Evolutionary conservation across 2,113 vertebrate species (phyloP).

Genomic region (Camelus dromedarius): DNA sequence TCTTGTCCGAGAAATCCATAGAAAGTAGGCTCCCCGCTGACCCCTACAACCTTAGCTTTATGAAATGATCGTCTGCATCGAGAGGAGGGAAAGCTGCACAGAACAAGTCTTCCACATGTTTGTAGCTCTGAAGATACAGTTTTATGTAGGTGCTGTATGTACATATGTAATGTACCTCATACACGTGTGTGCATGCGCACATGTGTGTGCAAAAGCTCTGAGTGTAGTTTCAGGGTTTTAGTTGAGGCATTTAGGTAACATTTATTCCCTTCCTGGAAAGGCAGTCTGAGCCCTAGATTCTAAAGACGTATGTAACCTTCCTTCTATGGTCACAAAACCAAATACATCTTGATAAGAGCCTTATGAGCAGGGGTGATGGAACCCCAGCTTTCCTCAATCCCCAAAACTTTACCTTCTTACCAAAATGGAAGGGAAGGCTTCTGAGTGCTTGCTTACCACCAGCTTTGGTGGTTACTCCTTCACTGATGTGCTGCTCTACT

Average conservation of each 20-base stretch:
- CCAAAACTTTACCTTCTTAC: background rate
- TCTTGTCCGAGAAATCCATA: conserved; percentile 50
- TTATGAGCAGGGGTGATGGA: background rate
- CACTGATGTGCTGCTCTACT: background rate
- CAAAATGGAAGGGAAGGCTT: background rate
- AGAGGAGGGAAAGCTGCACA: accelerated
- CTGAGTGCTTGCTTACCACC: background rate
- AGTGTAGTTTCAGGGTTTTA: background rate
- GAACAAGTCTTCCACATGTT: background rate
- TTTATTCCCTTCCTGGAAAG: background rate
- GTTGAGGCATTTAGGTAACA: background rate
- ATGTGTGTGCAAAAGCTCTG: background rate
- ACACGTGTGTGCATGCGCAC: accelerated
- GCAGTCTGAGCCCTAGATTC: background rate
- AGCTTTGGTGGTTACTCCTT: background rate
- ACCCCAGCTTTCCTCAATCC: background rate
- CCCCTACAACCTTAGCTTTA: background rate
- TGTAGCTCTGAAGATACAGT: background rate
- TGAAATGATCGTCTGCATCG: background rate
- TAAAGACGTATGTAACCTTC: background rate
- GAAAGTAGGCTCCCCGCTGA: background rate
- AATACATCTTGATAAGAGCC: background rate
- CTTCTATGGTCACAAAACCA: background rate
- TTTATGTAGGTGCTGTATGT: background rate
- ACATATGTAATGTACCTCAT: background rate